Base-by-base conservation (phyloP, 2,888 invertebrate genomes). In the Junonia oenone region DNA sequence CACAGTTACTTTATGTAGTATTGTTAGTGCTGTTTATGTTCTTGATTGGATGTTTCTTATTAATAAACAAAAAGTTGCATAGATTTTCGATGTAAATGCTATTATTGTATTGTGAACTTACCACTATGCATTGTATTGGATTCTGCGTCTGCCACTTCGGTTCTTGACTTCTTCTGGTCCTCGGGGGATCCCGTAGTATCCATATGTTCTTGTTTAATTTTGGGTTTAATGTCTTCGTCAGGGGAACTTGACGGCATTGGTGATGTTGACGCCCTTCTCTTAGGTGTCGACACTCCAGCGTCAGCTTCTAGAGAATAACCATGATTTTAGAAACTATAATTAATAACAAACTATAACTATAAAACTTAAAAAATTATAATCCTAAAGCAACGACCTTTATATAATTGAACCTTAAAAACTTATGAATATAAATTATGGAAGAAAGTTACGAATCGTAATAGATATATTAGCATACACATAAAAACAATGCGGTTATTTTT, bases 51-150 rank as follows among this genome's bases (percentile, higher is more conserved):
- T 0, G 19, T 5, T 1, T 5, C 6, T 27, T 51, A 13, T 43
- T 51, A 14, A 31, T n/a, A 14, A 43, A 33, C 13, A 29, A 6
- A 19, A 33, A 26, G n/a, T n/a, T n/a, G n/a, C n/a, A 9, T 9
- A 6, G 9, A 0, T 8, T 8, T 6, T 13, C 17, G 26, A 14
- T 38, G 13, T 26, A 26, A 43, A 3, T 19, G 9, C 6, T 35
- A 56, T 47, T 40, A 13, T 29, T 51, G 35, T 51, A 43, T n/a
- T 46, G 14, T 27, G 35, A 38, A 91, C 95, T 95, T 83, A 97
- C 97, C 97, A 89, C 96, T 96, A 84, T 96, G 96, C 87, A 96
- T 95, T 56, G 97, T 97, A 78, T 97, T 97, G 29, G 96, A 96
- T 81, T 97, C 97, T 46, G 97, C 97, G 78, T 97, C 97, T 60